A percentile compares a stretch with the other conserved stretches of the same genome.
Evolutionary conservation across 2,888 invertebrate genomes (phyloP).

Genomic region (Troides helena): DNA sequence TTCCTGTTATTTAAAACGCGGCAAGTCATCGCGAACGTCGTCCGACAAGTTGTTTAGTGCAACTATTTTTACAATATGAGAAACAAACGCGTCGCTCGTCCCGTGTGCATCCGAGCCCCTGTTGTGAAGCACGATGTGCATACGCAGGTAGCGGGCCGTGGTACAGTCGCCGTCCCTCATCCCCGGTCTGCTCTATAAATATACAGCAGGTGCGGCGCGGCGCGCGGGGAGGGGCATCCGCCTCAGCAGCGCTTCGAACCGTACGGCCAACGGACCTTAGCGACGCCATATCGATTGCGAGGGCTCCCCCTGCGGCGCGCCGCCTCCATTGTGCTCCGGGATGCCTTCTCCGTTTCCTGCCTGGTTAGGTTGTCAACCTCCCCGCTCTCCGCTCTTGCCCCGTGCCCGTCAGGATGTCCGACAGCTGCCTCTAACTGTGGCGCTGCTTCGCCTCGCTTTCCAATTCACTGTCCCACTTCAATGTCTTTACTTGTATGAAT

Average conservation of each 20-base stretch:
- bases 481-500: constrained; percentile 2
- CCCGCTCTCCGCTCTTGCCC: constrained; percentile 42
- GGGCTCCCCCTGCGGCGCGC: constrained; percentile 78
- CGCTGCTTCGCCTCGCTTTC: constrained; percentile 45
- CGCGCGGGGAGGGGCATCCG: constrained; percentile 71
- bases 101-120: constrained; percentile 12
- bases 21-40: constrained; percentile 16
- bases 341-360: constrained; percentile 78
- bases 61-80: constrained; percentile 27
- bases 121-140: constrained; percentile 35
- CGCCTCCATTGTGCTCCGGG: constrained; percentile 76
- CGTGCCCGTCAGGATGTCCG: constrained; percentile 59
- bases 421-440: constrained; percentile 60
- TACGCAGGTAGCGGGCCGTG: constrained; percentile 58
- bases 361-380: constrained; percentile 61
- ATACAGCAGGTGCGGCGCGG: constrained; percentile 71
- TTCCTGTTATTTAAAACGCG: constrained; percentile 28
- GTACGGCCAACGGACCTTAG: constrained; percentile 80
- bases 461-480: constrained; percentile 26
- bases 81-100: constrained; percentile 30
- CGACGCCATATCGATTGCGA: constrained; percentile 81
- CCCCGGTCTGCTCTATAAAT: constrained; percentile 76
- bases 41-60: constrained; percentile 20
- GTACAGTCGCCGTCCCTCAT: constrained; percentile 67
- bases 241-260: constrained; percentile 76